Conservation (phyloP, 2,888 invertebrate species). For the Elgonia sp. region DNA sequence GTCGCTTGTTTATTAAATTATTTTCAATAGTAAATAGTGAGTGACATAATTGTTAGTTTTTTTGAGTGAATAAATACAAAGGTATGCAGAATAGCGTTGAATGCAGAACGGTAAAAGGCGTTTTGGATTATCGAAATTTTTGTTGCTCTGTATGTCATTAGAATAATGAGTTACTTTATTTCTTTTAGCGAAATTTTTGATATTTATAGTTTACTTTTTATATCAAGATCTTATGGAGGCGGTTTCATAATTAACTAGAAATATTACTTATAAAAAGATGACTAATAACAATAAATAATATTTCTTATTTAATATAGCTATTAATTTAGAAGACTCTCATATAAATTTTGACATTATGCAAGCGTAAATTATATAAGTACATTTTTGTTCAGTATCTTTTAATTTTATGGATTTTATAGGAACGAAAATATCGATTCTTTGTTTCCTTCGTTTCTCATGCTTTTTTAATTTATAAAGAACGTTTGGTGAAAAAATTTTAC, state of each 20-base stretch:
- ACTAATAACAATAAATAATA: not conserved
- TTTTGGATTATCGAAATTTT: not conserved
- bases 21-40: not conserved
- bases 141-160: conserved; percentile 4
- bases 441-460: no score
- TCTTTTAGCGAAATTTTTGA: not conserved
- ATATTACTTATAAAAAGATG: not conserved
- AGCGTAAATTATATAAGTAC: not conserved
- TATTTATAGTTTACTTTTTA: not conserved
- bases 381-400: not conserved
- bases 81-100: not conserved
- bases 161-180: conserved; percentile 5
- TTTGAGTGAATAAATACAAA: not conserved
- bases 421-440: not conserved
- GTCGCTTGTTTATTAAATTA: not conserved
- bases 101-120: not conserved
- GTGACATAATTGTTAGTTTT: not conserved
- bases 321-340: not conserved
- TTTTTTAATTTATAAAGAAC: no score
- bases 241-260: not conserved
- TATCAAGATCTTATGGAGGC: not conserved
- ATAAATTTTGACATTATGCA: not conserved
- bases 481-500: no score
- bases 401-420: not conserved
- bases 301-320: not conserved